Evolutionary conservation across 2,888 invertebrate genomes (phyloP).

Genomic region (Sesia bembeciformis): DNA sequence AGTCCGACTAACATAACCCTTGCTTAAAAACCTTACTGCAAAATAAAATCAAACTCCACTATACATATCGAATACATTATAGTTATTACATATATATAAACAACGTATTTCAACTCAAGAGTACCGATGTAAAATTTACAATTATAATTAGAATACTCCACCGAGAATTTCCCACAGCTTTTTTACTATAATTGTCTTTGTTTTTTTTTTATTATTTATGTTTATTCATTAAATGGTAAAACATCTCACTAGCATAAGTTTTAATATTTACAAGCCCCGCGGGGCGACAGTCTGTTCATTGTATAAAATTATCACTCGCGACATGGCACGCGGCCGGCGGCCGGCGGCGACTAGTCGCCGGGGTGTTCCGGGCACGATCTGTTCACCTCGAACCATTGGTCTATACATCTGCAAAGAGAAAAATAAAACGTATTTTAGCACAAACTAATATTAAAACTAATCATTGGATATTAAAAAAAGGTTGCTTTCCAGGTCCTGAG

Average conservation of each 20-base stretch:
- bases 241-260: slow-evolving; percentile 64
- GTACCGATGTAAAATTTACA: slow-evolving; percentile 55
- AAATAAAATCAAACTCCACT: slow-evolving; percentile 13
- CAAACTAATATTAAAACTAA: no score
- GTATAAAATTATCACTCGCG: slow-evolving; percentile 66
- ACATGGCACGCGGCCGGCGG: slow-evolving; percentile 33
- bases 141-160: slow-evolving; percentile 45
- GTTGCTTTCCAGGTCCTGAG: no score
- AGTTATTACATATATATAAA: slow-evolving; percentile 18
- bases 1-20: slow-evolving; percentile 3
- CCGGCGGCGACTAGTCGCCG: slow-evolving; percentile 81
- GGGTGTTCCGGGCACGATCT: slow-evolving; percentile 99
- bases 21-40: slow-evolving; percentile 1
- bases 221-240: slow-evolving; percentile 60
- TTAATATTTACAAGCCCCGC: slow-evolving; percentile 58
- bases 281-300: slow-evolving; percentile 57
- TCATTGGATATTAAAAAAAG: no score
- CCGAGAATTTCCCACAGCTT: slow-evolving; percentile 47
- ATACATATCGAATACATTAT: slow-evolving; percentile 11
- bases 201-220: slow-evolving; percentile 40
- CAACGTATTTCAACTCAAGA: slow-evolving; percentile 39
- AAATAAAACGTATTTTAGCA: no score
- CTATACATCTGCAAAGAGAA: slow-evolving; percentile 91
- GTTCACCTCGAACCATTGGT: slow-evolving; percentile 99
- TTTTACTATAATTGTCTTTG: slow-evolving; percentile 56